These are phyloP conservation scores for Hyperopisus bebe DNA, from an alignment of 2,113 vertebrate species.

Conservation along the genomic window DNA sequence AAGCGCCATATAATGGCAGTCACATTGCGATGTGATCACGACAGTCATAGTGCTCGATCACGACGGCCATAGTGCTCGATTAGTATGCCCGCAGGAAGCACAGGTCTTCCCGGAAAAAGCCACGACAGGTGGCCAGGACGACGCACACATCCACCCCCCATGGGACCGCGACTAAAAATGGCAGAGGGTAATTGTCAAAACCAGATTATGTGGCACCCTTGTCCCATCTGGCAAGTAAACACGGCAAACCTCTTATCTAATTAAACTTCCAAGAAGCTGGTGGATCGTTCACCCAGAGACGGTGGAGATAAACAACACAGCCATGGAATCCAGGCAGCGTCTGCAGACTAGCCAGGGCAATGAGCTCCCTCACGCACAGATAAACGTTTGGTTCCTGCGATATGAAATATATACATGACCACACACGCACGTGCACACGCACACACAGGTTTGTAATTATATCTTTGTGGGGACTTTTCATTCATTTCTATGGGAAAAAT, in stretches of 20 bases:
- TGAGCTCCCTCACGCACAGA: background rate
- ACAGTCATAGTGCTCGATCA: too few relatives aligned
- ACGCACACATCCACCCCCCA: background rate
- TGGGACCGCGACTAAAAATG: background rate
- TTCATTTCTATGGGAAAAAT: too few relatives aligned
- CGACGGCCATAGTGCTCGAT: background rate
- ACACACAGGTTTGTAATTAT: too few relatives aligned
- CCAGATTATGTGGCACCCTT: slow-evolving; percentile 10
- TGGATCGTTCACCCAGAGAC: slow-evolving; percentile 49
- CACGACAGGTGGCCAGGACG: background rate
- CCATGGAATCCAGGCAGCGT: slow-evolving; percentile 43
- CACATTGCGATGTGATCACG: too few relatives aligned
- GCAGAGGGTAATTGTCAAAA: slow-evolving; percentile 24
- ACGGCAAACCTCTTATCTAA: slow-evolving; percentile 48
- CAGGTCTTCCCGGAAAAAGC: background rate
- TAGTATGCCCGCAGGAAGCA: background rate
- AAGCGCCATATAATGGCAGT: too few relatives aligned
- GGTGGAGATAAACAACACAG: slow-evolving; percentile 54
- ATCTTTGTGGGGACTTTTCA: too few relatives aligned
- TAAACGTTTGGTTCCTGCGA: background rate
- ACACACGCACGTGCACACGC: background rate
- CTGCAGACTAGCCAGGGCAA: background rate
- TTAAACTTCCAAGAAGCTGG: slow-evolving; percentile 47
- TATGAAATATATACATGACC: background rate
- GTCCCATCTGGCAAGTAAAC: slow-evolving; percentile 29